Percentiles rank a stretch among this genome's conserved stretches.
Conservation (phyloP, 2,113 vertebrate genomes). For the Syngnathus typhle region DNA sequence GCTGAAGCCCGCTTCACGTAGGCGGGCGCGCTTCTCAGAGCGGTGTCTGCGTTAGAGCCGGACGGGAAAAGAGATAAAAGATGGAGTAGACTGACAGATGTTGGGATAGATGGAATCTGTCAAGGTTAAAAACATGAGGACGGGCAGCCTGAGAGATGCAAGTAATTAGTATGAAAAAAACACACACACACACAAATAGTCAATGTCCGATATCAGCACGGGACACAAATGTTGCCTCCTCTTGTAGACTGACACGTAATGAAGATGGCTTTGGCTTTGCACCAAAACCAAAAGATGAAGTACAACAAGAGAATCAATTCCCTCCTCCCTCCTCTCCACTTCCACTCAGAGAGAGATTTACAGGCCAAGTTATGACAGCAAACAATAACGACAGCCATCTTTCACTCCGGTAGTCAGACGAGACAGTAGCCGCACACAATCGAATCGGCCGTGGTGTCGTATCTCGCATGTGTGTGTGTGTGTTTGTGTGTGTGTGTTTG, state of each 20-base stretch:
- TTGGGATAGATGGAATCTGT: background rate
- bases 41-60: slow-evolving; percentile 37
- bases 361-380: slow-evolving; percentile 62
- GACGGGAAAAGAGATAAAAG: slow-evolving; percentile 5
- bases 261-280: slow-evolving; percentile 50
- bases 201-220: slow-evolving; percentile 4
- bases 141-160: background rate
- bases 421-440: slow-evolving; percentile 44
- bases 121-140: background rate
- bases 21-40: slow-evolving; percentile 46
- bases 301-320: slow-evolving; percentile 57
- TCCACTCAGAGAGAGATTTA: slow-evolving; percentile 62
- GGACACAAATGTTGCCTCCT: slow-evolving; percentile 22
- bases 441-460: slow-evolving; percentile 41
- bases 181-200: background rate
- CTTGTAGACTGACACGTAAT: slow-evolving; percentile 36
- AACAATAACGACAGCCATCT: slow-evolving; percentile 59
- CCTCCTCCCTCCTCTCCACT: slow-evolving; percentile 42
- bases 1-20: slow-evolving; percentile 41
- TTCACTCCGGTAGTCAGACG: slow-evolving; percentile 56
- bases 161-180: slow-evolving; percentile 10
- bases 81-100: slow-evolving; percentile 1
- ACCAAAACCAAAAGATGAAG: slow-evolving; percentile 55
- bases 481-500: background rate
- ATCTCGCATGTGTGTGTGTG: slow-evolving; percentile 8